Evolutionary conservation across 2,797 vertebrate species (phyloP).

Genomic region (Cyprinodon diabolis): DNA sequence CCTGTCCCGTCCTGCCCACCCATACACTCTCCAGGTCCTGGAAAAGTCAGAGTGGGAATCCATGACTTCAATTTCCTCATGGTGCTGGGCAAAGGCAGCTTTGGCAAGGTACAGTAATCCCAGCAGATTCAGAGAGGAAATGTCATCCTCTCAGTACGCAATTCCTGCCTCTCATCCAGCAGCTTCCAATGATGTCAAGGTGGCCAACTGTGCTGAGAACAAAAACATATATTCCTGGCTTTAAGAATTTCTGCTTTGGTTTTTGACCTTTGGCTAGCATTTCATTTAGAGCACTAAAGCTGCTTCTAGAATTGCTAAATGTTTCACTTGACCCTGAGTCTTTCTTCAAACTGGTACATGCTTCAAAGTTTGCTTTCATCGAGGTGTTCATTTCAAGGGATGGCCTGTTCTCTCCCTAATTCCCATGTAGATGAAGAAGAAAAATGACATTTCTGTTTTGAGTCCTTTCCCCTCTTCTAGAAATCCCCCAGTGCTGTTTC

Average conservation of each 20-base stretch:
- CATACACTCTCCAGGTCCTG: constrained; percentile 48
- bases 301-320: constrained; percentile 47
- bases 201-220: constrained; percentile 40
- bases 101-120: constrained; percentile 85
- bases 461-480: constrained; percentile 60
- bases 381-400: constrained; percentile 63
- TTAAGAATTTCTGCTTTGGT: constrained; percentile 46
- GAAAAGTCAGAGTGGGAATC: constrained; percentile 78
- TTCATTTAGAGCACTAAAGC: constrained; percentile 34
- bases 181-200: constrained; percentile 44
- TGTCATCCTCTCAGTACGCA: constrained; percentile 38
- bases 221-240: constrained; percentile 47
- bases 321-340: constrained; percentile 58
- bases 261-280: constrained; percentile 65
- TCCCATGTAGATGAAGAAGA: constrained; percentile 68
- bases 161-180: constrained; percentile 34
- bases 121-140: constrained; percentile 24
- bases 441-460: constrained; percentile 56
- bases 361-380: constrained; percentile 42
- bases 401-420: constrained; percentile 62
- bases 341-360: constrained; percentile 42
- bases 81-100: constrained; percentile 94
- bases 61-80: constrained; percentile 93
- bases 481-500: constrained; percentile 67
- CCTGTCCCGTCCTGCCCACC: constrained; percentile 51